Evolutionary conservation across 2,113 vertebrate genomes (phyloP).

Genomic region (Oreocharis arfaki): DNA sequence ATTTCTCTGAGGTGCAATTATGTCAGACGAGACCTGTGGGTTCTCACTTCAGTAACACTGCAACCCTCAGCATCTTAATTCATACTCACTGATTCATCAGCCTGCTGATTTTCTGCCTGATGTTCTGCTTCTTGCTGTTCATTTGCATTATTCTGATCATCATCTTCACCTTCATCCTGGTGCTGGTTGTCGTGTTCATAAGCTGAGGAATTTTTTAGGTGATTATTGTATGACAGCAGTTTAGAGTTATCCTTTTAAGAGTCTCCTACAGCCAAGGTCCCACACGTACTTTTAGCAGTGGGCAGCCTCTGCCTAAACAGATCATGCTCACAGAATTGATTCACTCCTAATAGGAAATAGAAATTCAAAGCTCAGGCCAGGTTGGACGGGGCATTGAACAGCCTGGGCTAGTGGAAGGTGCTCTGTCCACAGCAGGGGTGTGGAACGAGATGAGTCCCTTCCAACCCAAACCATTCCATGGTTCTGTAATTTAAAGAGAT

Average conservation of each 20-base stretch:
- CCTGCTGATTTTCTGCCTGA: slow-evolving; percentile 55
- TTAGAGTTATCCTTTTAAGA: not conserved
- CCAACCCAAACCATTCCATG: not conserved
- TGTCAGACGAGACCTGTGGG: not conserved
- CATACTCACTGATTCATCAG: slow-evolving; percentile 59
- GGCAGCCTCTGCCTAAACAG: not conserved
- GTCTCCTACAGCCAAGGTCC: not conserved
- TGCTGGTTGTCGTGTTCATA: slow-evolving; percentile 74
- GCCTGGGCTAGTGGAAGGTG: not conserved
- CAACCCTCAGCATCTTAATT: not conserved
- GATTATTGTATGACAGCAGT: not conserved
- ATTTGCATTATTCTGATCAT: slow-evolving; percentile 65
- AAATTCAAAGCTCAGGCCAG: not conserved
- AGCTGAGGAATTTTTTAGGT: slow-evolving; percentile 45
- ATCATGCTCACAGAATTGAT: not conserved
- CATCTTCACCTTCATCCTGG: slow-evolving; percentile 73
- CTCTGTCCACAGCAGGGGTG: not conserved
- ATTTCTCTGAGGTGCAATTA: not conserved
- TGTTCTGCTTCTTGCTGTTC: slow-evolving; percentile 59
- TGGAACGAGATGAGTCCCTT: not conserved
- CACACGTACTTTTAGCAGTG: not conserved
- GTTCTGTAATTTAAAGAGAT: not conserved
- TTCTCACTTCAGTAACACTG: not conserved
- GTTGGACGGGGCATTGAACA: not conserved
- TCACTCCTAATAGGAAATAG: not conserved